Evolutionary conservation across 92 coral and sea anemone species (phyloP), one percentile per base, ranked within the genome.

Genomic region (Paragorgia papillata): DNA sequence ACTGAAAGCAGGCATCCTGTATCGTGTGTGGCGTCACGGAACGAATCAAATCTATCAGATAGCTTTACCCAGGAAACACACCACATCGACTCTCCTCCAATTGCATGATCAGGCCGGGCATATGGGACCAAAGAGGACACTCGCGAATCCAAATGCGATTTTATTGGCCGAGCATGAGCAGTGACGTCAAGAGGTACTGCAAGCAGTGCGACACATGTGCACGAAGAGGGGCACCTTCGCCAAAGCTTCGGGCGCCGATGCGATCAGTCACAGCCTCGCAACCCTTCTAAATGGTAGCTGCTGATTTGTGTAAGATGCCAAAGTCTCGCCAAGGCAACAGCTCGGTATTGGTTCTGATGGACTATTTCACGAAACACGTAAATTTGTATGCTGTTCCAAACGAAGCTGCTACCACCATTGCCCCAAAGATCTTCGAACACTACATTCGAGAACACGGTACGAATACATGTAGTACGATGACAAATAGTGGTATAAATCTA

Each of bases 121-220:
- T 65, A 48, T 74, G 75, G 82, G 86, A 18, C 25, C 20, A 21
- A 82, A 82, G 82, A 62, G 75, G 53, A 82, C 82, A 15, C 69
- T 81, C 26, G 18, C 74, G 62, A 12, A 54, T 67, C 19, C 62
- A 73, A 34, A 71, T 32, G 80, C 34, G 49, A 37, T 80, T 44
- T 43, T 80, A 80, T 58, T 80, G 77, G 85, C 80, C 85, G 7
- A 73, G 85, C 4, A 71, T 73, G 80, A 71, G 60, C 17, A 22
- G 54, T 17, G 85, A 80, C 35, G 40, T 71, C 44, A 67, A 70
- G 18, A 61, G 43, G 22, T 74, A 75, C 75, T 74, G 82, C 30
- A 74, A 63, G 28, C 37, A 74, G 7, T 74, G 76, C 39, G 41
- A 57, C 35, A 29, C 57, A 37, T 62, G 81, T 24, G 73, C 58